Evolutionary conservation across 2,797 vertebrate genomes (phyloP), one percentile per base, ranked within the genome.

Genomic region (Anableps anableps): DNA sequence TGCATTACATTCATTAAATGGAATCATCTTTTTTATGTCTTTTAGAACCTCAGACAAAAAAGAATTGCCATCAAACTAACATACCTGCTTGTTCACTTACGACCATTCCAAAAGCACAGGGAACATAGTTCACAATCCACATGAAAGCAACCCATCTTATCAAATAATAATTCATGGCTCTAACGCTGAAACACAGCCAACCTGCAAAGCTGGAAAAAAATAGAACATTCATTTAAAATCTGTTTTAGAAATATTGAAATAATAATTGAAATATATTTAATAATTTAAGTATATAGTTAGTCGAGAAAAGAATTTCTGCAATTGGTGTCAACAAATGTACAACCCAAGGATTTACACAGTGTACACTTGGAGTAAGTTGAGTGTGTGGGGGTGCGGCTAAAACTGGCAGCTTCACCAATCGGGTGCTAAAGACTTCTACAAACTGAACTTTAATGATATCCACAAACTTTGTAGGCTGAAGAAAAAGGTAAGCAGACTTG

Each of bases 81-180:
- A 81, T 97, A 99, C 98, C 98, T 96, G 95, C 91, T 87, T 90
- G 96, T 84, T 98, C 97, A 83, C 91, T 96, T 88, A 97, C 93
- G 43, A 94, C 94, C 96, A 96, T 96, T 66, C 96, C 96, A 90
- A 90, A 83, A 78, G 94, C 92, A 88, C 92, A 86, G 86, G 94
- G 96, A 92, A 97, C 87, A 86, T 94, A 90, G 86, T 94, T 80
- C 88, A 95, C 86, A 86, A 94, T 92, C 96, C 96, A 97, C 90
- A 97, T 90, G 89, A 97, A 95, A 94, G 95, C 79, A 84, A 92
- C 93, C 96, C 95, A 97, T 93, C 92, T 95, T 89, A 95, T 92
- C 85, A 88, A 38, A 91, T 85, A 84, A 94, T 83, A 84, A 94
- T 92, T 96, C 98, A 99, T 99, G 92, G 95, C 93, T 94, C 75